Percentiles rank a stretch among this genome's conserved stretches.
Conservation (phyloP, 1,140 invertebrate genomes). For the Glomeris maerens region DNA sequence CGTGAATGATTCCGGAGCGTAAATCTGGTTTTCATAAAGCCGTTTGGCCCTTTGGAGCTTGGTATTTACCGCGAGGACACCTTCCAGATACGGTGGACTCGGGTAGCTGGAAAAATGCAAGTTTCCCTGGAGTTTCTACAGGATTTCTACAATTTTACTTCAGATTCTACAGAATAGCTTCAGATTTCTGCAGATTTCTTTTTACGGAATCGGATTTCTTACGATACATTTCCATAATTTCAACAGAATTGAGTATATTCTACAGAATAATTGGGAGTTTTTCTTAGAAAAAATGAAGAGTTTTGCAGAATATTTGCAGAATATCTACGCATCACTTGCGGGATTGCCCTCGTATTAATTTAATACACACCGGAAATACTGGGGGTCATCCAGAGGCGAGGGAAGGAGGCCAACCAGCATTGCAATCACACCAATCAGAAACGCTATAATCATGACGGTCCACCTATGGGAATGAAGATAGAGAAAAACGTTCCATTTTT, state of each 20-base stretch:
- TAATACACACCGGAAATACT: not conserved
- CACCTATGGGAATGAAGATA: too few species aligned
- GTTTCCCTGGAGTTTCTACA: too few species aligned
- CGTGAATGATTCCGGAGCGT: conserved; percentile 25
- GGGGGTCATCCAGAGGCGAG: conserved; percentile 1
- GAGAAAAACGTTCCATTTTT: too few species aligned
- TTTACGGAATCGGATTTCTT: too few species aligned
- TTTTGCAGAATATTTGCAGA: not conserved
- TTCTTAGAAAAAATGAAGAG: not conserved
- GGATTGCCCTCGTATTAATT: not conserved
- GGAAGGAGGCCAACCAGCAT: not conserved
- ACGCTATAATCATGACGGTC: too few species aligned
- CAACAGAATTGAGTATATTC: not conserved
- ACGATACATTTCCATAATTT: too few species aligned
- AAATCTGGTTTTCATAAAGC: conserved; percentile 21
- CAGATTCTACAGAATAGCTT: too few species aligned
- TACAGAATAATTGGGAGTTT: not conserved
- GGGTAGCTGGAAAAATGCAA: conserved; percentile 12
- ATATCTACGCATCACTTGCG: not conserved
- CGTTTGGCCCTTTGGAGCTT: conserved; percentile 18
- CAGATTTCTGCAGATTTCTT: too few species aligned
- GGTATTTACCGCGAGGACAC: conserved; percentile 18
- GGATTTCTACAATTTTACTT: too few species aligned
- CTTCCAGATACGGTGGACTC: conserved; percentile 19
- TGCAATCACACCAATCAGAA: too few species aligned